Evolutionary conservation across 1,140 invertebrate species (phyloP), one percentile per base, ranked within the genome.

Genomic region (Tetranychus urticae): DNA sequence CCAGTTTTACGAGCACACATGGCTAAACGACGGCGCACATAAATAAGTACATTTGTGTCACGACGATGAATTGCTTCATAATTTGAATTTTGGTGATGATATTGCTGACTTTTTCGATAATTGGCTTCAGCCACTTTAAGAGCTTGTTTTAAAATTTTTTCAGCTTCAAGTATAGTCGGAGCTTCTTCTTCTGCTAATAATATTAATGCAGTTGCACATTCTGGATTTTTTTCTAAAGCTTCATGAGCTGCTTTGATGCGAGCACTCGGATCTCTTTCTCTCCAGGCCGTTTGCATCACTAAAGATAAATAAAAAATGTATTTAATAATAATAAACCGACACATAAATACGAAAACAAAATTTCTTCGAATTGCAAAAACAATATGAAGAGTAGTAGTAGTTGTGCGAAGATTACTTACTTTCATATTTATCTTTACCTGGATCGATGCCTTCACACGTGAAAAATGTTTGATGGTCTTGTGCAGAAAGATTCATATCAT

Each of bases 391-490:
- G 23, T 23, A 23, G 23, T 23, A 23, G 23, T 23, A 23, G 23
- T 23, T 39, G 23, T 23, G 23, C 23, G 0, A 23, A 23, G 23
- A 23, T 23, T 23, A 23, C 74, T 74, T 72, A 82, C 81, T 86
- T 76, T 94, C 88, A 75, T 92, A 93, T 70, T 93, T 91, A 33
- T 82, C 80, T 73, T 88, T 90, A 33, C 86, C 86, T 47, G 77
- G 77, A 73, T 94, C 89, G 61, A 82, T 81, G 23, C 23, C 5
- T 72, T 93, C 90, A 72, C 88, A 92, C 0, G 88, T 92, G 71
- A 97, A 97, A 75, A 96, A 96, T 10, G 89, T 94, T 72, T 97
- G 93, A 74, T 97, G 92, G 75, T 97, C 93, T 75, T 97, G 92
- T 14, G 93, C 92, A 1, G 91, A 94, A 8, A 98, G 75, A 74